A percentile compares a stretch with the other conserved stretches of the same genome.
phyloP scores from a whole-genome alignment of 2,797 vertebrate genomes.

The Eidolon dupreanum region DNA sequence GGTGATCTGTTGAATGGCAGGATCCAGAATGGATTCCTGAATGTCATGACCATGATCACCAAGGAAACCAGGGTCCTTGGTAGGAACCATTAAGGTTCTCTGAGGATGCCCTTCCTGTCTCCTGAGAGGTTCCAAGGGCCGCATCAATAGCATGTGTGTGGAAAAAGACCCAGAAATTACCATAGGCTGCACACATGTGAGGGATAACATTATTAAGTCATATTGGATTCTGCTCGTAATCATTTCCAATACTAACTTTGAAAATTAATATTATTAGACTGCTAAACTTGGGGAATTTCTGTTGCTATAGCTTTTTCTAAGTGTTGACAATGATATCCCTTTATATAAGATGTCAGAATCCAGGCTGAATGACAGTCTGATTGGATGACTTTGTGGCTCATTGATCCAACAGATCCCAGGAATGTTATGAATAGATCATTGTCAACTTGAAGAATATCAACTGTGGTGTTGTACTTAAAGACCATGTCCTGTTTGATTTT shows the following conservation, averaged over 20 bases:
- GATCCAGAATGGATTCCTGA: neutral
- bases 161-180: neutral
- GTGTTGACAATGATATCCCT: neutral
- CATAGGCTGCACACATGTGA: rapidly evolving
- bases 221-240: neutral
- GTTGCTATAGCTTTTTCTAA: neutral
- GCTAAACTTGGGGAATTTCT: neutral
- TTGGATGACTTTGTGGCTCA: conserved; percentile 22
- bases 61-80: neutral
- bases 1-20: neutral
- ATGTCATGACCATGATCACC: neutral
- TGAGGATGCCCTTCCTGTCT: neutral
- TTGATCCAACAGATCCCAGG: conserved; percentile 20
- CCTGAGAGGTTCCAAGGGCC: neutral
- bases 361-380: neutral
- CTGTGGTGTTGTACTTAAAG: neutral
- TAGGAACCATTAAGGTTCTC: neutral
- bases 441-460: conserved; percentile 33
- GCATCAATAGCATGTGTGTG: neutral
- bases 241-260: neutral
- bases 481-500: neutral
- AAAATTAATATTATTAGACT: neutral
- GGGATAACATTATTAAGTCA: neutral
- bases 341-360: neutral
- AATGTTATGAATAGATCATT: conserved; percentile 1